Base-by-base conservation (phyloP, 2,113 vertebrate species). In the Chloebia gouldiae region DNA sequence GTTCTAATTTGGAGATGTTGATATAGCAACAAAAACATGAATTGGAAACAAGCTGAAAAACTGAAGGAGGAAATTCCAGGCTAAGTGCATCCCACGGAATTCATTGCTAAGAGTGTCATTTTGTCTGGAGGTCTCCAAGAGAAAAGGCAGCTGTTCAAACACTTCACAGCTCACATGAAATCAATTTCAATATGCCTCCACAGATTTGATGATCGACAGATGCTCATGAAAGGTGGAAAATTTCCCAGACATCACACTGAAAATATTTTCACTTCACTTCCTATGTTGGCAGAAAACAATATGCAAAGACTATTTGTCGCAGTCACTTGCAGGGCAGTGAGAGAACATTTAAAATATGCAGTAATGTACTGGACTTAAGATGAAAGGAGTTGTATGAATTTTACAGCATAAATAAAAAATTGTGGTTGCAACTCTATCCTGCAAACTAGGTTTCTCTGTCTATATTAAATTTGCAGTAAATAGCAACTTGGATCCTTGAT, bases 101-200 rank as follows among this genome's bases (percentile, higher is more conserved):
- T 96, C 5, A 92, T 86, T 94, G 79, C 82, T 40, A 75, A 89
- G 87, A 68, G 15, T 65, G 63, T 96, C 53, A 76, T 95, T 97
- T 97, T 92, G 64, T 97, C 86, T 96, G 82, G 95, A 96, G 51
- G 54, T 84, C 57, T 95, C 81, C 91, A 88, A 79, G 93, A 96
- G 71, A 89, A 90, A 76, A 95, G 60, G 31, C 97, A 97, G 93
- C 92, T 96, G 94, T 89, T 87, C 0, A 31, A 92, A 44, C 35
- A 47, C 85, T 94, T 88, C 71, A 57, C 85, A 91, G 63, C 76
- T 94, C 53, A 63, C 68, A 53, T 60, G 61, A 92, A 84, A 93
- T 78, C 33, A 75, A 88, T 71, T 94, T 93, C 73, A 79, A 21
- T 73, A 13, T 61, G 50, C 53, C 93, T 96, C 56, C 73, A 90